Conservation (phyloP, 2,113 vertebrate genomes). For the Morphnarchus princeps region DNA sequence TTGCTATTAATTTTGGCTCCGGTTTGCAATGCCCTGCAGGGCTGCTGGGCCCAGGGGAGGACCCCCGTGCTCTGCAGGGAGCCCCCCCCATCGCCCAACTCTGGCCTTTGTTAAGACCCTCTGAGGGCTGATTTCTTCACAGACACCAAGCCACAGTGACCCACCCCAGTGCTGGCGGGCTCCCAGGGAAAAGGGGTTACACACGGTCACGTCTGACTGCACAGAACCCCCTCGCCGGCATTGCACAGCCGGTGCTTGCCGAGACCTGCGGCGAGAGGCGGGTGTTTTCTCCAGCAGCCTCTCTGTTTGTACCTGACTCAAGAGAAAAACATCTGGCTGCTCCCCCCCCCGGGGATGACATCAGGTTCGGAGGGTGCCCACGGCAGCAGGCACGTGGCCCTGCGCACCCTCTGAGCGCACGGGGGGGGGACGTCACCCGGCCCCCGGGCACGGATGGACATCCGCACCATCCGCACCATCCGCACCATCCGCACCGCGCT, state of each 20-base stretch:
- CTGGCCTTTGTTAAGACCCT: accelerated
- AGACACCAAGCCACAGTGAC: neutral
- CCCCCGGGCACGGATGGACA: neutral
- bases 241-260: neutral
- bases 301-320: slow-evolving; percentile 47
- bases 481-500: accelerated
- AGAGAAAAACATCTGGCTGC: slow-evolving; percentile 23
- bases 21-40: neutral
- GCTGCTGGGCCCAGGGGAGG: neutral
- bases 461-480: too few relatives aligned
- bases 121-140: neutral
- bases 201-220: neutral
- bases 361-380: neutral
- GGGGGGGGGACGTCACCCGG: neutral
- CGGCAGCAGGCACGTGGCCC: neutral
- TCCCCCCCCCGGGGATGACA: neutral
- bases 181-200: neutral
- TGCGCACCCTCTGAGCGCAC: neutral
- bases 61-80: neutral
- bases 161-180: neutral
- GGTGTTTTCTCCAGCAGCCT: neutral
- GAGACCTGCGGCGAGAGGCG: neutral
- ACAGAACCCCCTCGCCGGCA: neutral
- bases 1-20: neutral
- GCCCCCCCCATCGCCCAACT: neutral